phyloP scores from a whole-genome alignment of 1,140 invertebrate species.

The Pogonus chalceus region DNA sequence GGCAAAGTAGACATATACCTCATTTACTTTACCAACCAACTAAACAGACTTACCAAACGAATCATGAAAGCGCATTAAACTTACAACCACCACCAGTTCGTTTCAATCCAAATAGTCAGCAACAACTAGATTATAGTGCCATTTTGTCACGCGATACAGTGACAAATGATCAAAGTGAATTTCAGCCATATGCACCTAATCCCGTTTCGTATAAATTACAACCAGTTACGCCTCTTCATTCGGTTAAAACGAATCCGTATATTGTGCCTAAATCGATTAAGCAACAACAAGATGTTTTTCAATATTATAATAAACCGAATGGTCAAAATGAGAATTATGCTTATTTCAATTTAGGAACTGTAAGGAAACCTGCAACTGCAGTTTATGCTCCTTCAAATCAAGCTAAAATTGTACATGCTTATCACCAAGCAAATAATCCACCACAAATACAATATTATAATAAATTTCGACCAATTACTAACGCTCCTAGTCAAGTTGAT shows the following conservation, averaged over 20 bases:
- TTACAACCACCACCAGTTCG: neutral
- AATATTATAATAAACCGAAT: too few species aligned
- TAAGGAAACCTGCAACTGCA: too few species aligned
- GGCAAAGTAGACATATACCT: neutral
- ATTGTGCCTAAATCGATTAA: too few species aligned
- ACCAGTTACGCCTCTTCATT: too few species aligned
- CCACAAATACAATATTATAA: neutral
- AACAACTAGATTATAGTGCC: slow-evolving; percentile 39
- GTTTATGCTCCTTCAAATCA: neutral
- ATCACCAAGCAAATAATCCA: too few species aligned
- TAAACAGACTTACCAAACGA: neutral
- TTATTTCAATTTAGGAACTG: neutral
- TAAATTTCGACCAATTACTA: neutral
- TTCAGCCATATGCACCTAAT: neutral
- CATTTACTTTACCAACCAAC: neutral
- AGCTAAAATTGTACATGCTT: too few species aligned
- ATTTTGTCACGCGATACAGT: slow-evolving; percentile 44
- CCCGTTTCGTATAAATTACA: too few species aligned
- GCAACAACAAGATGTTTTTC: too few species aligned
- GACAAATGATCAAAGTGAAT: too few species aligned
- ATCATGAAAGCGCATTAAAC: neutral
- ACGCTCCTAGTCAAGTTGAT: neutral
- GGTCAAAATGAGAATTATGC: neutral
- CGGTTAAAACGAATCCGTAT: too few species aligned
- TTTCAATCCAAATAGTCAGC: neutral